Evolutionary conservation across 2,113 vertebrate species (phyloP).

Genomic region (Clarias magur): DNA sequence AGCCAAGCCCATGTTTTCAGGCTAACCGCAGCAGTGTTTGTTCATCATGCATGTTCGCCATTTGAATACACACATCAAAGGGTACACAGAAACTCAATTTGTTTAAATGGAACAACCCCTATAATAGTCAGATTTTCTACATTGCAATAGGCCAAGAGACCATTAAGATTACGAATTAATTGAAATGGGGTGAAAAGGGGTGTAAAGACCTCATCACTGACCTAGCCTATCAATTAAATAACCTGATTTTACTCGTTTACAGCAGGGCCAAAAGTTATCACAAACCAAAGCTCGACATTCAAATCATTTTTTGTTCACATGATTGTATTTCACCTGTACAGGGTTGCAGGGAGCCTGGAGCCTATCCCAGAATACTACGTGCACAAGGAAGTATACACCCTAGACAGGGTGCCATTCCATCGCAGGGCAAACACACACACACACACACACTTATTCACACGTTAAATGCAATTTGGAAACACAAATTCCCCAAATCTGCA

Average conservation of each 20-base stretch:
- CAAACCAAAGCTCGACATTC: neutral
- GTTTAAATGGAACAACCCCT: constrained; percentile 2
- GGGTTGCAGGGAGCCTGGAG: no score
- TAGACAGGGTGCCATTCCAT: no score
- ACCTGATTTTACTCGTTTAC: neutral
- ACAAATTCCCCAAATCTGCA: no score
- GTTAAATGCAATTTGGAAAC: no score
- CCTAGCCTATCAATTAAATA: neutral
- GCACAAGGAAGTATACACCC: no score
- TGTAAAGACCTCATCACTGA: neutral
- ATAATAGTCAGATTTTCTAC: neutral
- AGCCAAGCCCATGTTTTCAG: neutral
- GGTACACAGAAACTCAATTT: neutral
- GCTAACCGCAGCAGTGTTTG: constrained; percentile 29
- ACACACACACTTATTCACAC: no score
- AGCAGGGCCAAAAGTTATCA: neutral
- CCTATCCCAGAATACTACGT: no score
- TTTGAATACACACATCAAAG: constrained; percentile 36
- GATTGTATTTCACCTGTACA: no score
- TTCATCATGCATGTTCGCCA: constrained; percentile 19
- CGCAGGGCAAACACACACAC: no score
- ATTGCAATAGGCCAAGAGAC: neutral
- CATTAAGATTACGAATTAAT: constrained; percentile 23
- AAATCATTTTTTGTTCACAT: no score
- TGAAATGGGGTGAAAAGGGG: neutral